phyloP scores from a whole-genome alignment of 1,140 invertebrate genomes.

The Neelides sp. region DNA sequence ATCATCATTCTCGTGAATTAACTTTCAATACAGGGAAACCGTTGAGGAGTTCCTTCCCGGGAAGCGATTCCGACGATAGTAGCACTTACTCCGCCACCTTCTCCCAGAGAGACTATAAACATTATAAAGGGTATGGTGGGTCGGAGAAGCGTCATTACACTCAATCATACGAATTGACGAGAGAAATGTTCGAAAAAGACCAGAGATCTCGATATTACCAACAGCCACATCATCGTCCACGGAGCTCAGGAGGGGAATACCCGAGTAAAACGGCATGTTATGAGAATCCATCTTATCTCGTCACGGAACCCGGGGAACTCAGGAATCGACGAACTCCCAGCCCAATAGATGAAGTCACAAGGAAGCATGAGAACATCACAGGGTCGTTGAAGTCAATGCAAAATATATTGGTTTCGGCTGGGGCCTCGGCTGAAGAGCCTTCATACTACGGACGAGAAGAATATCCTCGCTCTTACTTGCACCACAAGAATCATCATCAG shows the following conservation, averaged over 20 bases:
- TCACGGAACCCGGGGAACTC: constrained; percentile 28
- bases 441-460: no score
- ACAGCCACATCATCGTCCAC: constrained; percentile 2
- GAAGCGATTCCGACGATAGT: not conserved
- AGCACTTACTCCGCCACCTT: not conserved
- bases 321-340: constrained; percentile 17
- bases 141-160: no score
- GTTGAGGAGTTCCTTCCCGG: no score
- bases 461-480: no score
- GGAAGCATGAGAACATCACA: constrained; percentile 23
- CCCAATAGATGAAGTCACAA: constrained; percentile 15
- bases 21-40: constrained; percentile 8
- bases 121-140: no score
- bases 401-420: constrained; percentile 27
- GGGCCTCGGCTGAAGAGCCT: constrained; percentile 17
- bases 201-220: not conserved
- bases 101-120: not conserved
- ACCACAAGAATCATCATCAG: no score
- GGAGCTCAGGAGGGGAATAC: constrained; percentile 7
- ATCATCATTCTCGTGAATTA: not conserved
- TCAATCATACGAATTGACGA: no score
- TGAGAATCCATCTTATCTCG: constrained; percentile 30
- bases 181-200: not conserved
- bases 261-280: constrained; percentile 28
- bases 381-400: constrained; percentile 29